Percentiles rank a stretch among this genome's conserved stretches.
Conservation (phyloP, 2,888 invertebrate species). For the Lydus trimaculatus region DNA sequence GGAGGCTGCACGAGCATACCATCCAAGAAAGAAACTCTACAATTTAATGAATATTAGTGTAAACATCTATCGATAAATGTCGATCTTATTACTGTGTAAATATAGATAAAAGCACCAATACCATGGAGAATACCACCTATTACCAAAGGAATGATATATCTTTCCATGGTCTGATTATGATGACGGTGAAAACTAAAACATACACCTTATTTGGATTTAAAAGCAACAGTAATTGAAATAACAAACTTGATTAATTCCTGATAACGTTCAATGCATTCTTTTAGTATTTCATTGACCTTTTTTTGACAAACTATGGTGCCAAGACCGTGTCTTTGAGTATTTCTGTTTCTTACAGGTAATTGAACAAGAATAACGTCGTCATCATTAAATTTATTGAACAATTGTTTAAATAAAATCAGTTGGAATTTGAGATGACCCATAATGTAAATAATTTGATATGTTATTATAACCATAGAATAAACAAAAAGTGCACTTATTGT, state of each 20-base stretch:
- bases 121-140: slow-evolving; percentile 1
- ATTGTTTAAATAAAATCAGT: neutral
- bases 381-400: neutral
- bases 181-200: neutral
- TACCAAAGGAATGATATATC: neutral
- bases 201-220: no score
- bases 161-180: neutral
- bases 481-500: neutral
- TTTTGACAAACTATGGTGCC: neutral
- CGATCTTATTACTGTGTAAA: neutral
- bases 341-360: no score
- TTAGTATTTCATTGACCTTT: neutral
- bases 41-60: neutral
- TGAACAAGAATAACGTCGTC: no score
- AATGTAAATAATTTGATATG: neutral
- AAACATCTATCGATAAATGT: neutral
- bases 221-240: neutral
- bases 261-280: neutral
- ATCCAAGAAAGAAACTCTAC: neutral
- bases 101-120: neutral
- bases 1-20: neutral
- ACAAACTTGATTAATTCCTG: neutral
- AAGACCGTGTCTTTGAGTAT: no score
- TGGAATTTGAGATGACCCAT: neutral
- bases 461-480: neutral